Conservation (phyloP, 2,888 invertebrate species). For the Epinotia nisella region DNA sequence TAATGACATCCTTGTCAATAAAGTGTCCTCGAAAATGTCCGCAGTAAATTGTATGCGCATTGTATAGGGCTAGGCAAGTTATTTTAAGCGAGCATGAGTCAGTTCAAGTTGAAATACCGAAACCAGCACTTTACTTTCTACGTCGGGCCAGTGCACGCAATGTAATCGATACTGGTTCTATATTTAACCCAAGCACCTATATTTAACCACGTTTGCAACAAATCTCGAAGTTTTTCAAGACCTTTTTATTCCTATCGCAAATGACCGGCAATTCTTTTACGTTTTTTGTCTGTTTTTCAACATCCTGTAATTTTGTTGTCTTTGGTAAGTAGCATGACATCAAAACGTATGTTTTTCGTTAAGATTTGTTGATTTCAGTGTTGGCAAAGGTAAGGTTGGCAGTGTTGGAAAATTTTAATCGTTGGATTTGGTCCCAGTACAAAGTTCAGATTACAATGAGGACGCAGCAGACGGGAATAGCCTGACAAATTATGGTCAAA, state of each 20-base stretch:
- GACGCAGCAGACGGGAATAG: slow-evolving; percentile 4
- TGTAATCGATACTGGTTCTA: slow-evolving; percentile 42
- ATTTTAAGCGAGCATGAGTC: slow-evolving; percentile 25
- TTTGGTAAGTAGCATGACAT: slow-evolving; percentile 28
- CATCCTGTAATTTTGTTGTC: slow-evolving; percentile 39
- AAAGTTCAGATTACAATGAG: slow-evolving; percentile 29
- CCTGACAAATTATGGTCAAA: slow-evolving; percentile 10
- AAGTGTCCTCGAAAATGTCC: neutral
- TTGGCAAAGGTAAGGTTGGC: slow-evolving; percentile 16
- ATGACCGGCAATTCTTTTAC: slow-evolving; percentile 24
- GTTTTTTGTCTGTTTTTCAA: slow-evolving; percentile 31
- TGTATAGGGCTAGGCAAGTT: slow-evolving; percentile 11
- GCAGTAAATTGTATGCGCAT: slow-evolving; percentile 9
- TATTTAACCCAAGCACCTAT: slow-evolving; percentile 31
- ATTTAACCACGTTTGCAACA: slow-evolving; percentile 25
- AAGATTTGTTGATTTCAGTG: slow-evolving; percentile 10
- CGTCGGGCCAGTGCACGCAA: slow-evolving; percentile 31
- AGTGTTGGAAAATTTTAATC: slow-evolving; percentile 13
- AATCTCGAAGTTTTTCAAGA: slow-evolving; percentile 20
- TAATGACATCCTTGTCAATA: slow-evolving; percentile 7
- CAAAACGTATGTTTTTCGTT: neutral
- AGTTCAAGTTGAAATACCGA: slow-evolving; percentile 27
- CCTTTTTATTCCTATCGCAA: slow-evolving; percentile 20
- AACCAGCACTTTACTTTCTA: slow-evolving; percentile 38
- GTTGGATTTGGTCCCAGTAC: slow-evolving; percentile 37